Evolutionary conservation across 2,113 vertebrate genomes (phyloP), one percentile per base, ranked within the genome.

Genomic region (Menura novaehollandiae): DNA sequence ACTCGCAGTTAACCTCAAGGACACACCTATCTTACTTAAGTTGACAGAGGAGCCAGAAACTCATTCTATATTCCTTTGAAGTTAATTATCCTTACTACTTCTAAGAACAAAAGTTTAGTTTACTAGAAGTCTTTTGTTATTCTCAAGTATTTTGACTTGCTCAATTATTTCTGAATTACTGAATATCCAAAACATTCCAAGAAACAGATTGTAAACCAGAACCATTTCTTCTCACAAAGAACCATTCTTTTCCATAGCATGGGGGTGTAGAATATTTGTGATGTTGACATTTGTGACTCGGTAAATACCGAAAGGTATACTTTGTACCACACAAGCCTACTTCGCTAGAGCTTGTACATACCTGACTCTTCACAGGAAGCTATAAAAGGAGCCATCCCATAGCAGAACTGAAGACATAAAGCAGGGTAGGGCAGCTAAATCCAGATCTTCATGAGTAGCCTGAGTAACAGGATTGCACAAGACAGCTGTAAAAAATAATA

Each of bases 401-500:
- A 23, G 8, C 51, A 78, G 32, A 81, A 75, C 7, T 19, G 39
- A 59, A 63, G 47, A 32, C 15, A 60, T 58, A 51, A 41, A 80
- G 58, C 28, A 69, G 58, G 14, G 19, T 51, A 84, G 55, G 43
- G 59, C 60, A 87, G 35, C 35, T 63, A 46, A 91, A 85, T 27
- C 27, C 18, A 0, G 14, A 33, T 15, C 39, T 78, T 44, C 30
- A 9, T 1, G 10, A 83, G 5, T 33, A 69, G 30, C 16, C 9
- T 1, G 1, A 72, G 14, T 7, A 37, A 69, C 11, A 2, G 0
- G 1, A 53, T 20, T 51, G 17, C 47, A 75, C 30, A 47, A 55
- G 6, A 60, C 7, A 0, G 0, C 14, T 64, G 18, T 27, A 63
- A 35, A 80, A 82, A 88, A 30, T 14, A 68, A 62, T 5, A 56